A percentile compares a stretch with the other conserved stretches of the same genome.
Conservation (phyloP, 2,113 vertebrate species). For the Perca flavescens region DNA sequence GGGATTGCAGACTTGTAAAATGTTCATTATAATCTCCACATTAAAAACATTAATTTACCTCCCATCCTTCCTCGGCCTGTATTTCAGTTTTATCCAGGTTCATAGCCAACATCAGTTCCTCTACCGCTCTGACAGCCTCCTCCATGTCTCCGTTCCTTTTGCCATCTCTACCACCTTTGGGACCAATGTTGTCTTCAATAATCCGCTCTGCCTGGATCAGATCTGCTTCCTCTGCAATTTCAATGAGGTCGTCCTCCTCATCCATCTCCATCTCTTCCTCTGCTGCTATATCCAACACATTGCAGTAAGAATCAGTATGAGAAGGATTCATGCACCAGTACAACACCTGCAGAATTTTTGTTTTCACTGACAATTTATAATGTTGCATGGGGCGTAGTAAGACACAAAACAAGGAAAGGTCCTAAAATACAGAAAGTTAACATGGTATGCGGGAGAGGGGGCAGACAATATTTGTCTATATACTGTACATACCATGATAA, state of each 20-base stretch:
- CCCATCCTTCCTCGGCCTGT: slow-evolving; percentile 52
- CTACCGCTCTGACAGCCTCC: slow-evolving; percentile 67
- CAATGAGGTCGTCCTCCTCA: slow-evolving; percentile 83
- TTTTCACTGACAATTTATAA: not conserved
- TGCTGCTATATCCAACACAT: slow-evolving; percentile 35
- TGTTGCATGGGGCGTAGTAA: not conserved
- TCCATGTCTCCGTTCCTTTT: slow-evolving; percentile 46
- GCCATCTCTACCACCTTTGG: slow-evolving; percentile 16
- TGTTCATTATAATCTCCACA: not conserved
- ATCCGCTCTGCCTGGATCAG: slow-evolving; percentile 91
- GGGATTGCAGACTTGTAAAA: not conserved
- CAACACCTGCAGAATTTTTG: not conserved
- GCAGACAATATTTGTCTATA: not conserved
- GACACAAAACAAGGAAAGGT: not conserved
- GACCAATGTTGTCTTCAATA: slow-evolving; percentile 85
- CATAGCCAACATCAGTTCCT: slow-evolving; percentile 85
- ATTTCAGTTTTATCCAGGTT: slow-evolving; percentile 78
- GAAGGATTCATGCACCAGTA: not conserved
- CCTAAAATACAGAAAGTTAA: not conserved
- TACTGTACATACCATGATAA: not conserved
- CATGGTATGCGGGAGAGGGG: not conserved
- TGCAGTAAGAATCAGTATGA: slow-evolving; percentile 2
- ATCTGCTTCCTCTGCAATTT: slow-evolving; percentile 90
- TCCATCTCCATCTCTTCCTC: slow-evolving; percentile 71
- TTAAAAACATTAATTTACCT: slow-evolving; percentile 65